A percentile compares a stretch with the other conserved stretches of the same genome.
These are phyloP conservation scores for Caenorhabditis sinica DNA, from an alignment of 2,888 invertebrate genomes.

Conservation along the genomic window DNA sequence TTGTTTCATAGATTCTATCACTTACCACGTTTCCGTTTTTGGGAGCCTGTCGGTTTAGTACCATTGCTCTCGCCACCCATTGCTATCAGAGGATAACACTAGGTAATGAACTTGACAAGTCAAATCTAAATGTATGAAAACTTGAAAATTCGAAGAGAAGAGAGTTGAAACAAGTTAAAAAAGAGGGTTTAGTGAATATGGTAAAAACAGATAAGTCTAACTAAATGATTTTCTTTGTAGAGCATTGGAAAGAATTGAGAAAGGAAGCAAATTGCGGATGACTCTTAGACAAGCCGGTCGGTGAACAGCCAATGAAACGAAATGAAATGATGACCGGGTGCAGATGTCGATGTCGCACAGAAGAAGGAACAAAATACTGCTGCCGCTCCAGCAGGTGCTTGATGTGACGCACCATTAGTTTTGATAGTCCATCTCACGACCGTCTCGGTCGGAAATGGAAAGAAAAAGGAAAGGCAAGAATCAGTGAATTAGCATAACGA, in stretches of 20 bases:
- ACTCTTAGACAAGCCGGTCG: slow-evolving; percentile 31
- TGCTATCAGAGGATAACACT: slow-evolving; percentile 20
- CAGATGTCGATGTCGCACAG: slow-evolving; percentile 56
- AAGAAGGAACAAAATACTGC: slow-evolving; percentile 47
- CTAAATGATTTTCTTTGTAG: background rate
- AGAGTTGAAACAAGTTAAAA: background rate
- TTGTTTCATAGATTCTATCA: slow-evolving; percentile 29
- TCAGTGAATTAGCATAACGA: slow-evolving; percentile 18
- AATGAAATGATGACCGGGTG: slow-evolving; percentile 59
- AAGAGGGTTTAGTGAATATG: slow-evolving; percentile 1
- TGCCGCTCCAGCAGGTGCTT: slow-evolving; percentile 45
- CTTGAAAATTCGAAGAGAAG: background rate
- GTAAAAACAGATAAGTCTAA: background rate
- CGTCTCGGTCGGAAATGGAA: background rate
- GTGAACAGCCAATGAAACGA: slow-evolving; percentile 60
- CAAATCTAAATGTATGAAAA: slow-evolving; percentile 26
- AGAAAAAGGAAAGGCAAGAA: slow-evolving; percentile 2
- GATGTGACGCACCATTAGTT: slow-evolving; percentile 52
- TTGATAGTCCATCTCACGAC: slow-evolving; percentile 34
- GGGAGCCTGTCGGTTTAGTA: slow-evolving; percentile 62
- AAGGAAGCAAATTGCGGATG: slow-evolving; percentile 35
- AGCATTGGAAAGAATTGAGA: background rate
- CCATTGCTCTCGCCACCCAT: slow-evolving; percentile 62
- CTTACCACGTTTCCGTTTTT: slow-evolving; percentile 64
- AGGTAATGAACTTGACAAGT: background rate